Percentiles rank a stretch among this genome's conserved stretches.
phyloP scores from a whole-genome alignment of 2,113 vertebrate species.

The Solenodon paradoxus region DNA sequence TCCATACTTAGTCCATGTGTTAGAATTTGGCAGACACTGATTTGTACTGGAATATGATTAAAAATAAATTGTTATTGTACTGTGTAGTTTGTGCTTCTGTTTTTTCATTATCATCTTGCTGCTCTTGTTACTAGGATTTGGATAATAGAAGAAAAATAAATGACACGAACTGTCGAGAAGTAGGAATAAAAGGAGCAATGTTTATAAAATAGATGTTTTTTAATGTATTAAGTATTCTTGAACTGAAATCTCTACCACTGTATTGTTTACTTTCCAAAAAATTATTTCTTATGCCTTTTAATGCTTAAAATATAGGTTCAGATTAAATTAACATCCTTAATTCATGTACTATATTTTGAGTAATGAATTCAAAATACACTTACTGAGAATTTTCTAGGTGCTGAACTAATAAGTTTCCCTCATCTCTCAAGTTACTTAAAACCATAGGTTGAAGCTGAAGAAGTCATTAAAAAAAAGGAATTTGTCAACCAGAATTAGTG shows the following conservation, averaged over 20 bases:
- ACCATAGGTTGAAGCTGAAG: not conserved
- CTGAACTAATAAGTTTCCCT: not conserved
- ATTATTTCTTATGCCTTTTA: not conserved
- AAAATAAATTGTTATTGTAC: not conserved
- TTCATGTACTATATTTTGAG: not conserved
- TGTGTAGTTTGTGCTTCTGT: not conserved
- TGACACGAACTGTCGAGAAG: not conserved
- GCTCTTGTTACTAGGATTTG: not conserved
- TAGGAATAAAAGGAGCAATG: not conserved
- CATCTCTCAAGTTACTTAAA: not conserved
- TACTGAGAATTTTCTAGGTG: not conserved
- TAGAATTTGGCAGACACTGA: not conserved
- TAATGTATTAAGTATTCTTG: not conserved
- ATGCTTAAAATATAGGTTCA: not conserved
- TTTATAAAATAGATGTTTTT: not conserved
- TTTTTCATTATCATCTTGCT: not conserved
- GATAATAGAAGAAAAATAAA: conserved; percentile 29
- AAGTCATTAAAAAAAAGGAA: not conserved
- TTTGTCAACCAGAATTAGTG: not conserved
- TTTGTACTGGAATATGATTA: conserved; percentile 13
- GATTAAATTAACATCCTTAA: not conserved
- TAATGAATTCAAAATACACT: not conserved
- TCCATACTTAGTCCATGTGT: not conserved
- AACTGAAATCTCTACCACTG: not conserved
- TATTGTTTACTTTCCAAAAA: not conserved